These are phyloP conservation scores for Cheilosia urbana DNA, from an alignment of 2,888 invertebrate genomes.

Conservation along the genomic window DNA sequence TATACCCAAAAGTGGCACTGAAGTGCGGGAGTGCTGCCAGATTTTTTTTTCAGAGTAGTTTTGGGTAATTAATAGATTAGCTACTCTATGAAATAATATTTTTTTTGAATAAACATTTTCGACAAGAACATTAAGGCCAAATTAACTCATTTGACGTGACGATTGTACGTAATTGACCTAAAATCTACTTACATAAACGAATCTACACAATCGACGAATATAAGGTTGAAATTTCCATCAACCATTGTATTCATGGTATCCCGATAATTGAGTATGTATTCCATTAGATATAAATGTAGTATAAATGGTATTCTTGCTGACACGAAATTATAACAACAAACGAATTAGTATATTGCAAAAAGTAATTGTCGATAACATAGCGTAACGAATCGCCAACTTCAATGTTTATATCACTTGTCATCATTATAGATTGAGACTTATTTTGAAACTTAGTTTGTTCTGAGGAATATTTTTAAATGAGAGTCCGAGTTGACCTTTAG, in stretches of 20 bases:
- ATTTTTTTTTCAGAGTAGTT: too few relatives aligned
- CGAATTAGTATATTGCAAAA: constrained; percentile 76
- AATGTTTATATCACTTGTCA: constrained; percentile 71
- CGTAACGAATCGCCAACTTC: constrained; percentile 77
- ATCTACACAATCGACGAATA: constrained; percentile 79
- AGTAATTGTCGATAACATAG: constrained; percentile 77
- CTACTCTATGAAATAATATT: too few relatives aligned
- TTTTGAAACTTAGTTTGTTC: background rate
- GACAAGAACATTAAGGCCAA: too few relatives aligned
- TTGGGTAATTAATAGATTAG: too few relatives aligned
- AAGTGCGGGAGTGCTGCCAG: too few relatives aligned
- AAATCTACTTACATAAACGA: constrained; percentile 76
- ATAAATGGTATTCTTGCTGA: constrained; percentile 70
- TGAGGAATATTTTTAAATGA: background rate
- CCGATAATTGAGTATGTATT: constrained; percentile 76
- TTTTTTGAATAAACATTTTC: too few relatives aligned
- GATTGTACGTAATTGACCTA: too few relatives aligned
- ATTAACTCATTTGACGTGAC: too few relatives aligned
- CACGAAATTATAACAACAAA: constrained; percentile 78
- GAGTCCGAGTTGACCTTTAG: too few relatives aligned
- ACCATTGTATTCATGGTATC: constrained; percentile 72
- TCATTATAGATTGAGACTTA: background rate
- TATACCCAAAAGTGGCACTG: too few relatives aligned
- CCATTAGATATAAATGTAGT: constrained; percentile 77
- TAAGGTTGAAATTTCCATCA: constrained; percentile 74